Base-by-base conservation (phyloP, 2,797 vertebrate genomes). In the Leptatherina wallacei region DNA sequence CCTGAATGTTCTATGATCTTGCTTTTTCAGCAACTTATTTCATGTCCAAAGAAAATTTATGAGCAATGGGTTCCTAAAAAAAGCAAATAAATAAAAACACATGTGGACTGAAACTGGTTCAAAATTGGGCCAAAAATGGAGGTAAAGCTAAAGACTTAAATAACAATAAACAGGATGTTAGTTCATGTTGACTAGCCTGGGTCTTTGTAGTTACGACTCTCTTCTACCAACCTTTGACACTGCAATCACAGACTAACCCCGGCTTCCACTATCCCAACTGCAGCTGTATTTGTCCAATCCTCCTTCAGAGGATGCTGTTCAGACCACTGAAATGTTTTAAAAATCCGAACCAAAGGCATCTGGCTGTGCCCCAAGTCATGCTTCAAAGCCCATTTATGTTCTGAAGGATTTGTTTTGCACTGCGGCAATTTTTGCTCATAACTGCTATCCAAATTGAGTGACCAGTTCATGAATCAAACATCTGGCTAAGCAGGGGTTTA, bases 221-320 rank as follows among this genome's bases (percentile, higher is more conserved):
- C 66, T 74, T 70, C 63, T 71, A 73, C 81, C 78, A 78, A 86
- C 81, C 76, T 82, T 75, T 85, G 65, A 85, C 83, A 75, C 67
- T 55, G 67, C 81, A 81, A 84, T 87, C 84, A 80, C 76, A 84
- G 73, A 58, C 82, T 85, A 84, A 88, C 85, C 81, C 70, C 60
- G 73, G 71, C 61, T 70, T 89, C 85, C 71, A 61, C 77, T 77
- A 76, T 81, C 77, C 69, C 51, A 73, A 86, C 73, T 78, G 61
- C 85, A 84, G 85, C 83, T 86, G 84, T 81, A 81, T 88, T 84
- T 82, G 83, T 88, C 69, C 78, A 85, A 85, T 79, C 70, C 84
- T 82, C 82, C 69, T 62, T 83, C 77, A 86, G 77, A 65, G 75
- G 78, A 87, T 10, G 0, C 73, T 29, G 70, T 75, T 82, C 81